These are phyloP conservation scores for Diacarnus erythraeanus DNA, from an alignment of 37 sponge, comb jelly and placozoan species.

Conservation along the genomic window DNA sequence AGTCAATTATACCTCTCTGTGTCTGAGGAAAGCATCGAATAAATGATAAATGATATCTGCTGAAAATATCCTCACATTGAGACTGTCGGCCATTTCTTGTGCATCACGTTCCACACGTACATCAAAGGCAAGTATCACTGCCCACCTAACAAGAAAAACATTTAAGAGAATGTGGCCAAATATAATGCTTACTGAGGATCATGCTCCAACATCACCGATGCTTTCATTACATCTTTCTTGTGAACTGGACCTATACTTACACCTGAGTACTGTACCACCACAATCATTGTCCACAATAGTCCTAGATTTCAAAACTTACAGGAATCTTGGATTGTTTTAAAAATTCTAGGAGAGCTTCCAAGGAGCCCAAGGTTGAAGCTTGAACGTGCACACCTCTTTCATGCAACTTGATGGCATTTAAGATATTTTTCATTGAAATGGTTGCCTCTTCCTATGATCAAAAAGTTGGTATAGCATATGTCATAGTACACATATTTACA, in stretches of 20 bases:
- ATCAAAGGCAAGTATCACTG: slow-evolving; percentile 98
- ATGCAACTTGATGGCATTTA: slow-evolving; percentile 80
- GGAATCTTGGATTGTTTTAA: slow-evolving; percentile 95
- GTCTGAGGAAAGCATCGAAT: slow-evolving; percentile 93
- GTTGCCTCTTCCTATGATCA: slow-evolving; percentile 65
- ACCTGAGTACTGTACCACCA: slow-evolving; percentile 66
- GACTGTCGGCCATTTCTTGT: slow-evolving; percentile 90
- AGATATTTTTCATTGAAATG: slow-evolving; percentile 48
- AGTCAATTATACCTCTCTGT: slow-evolving; percentile 75
- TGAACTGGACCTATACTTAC: slow-evolving; percentile 97
- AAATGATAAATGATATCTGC: slow-evolving; percentile 99
- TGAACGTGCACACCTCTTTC: slow-evolving; percentile 98
- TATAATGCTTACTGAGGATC: slow-evolving; percentile 79
- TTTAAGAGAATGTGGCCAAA: background rate
- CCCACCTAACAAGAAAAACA: slow-evolving; percentile 67
- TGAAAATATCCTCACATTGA: slow-evolving; percentile 91
- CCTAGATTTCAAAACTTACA: slow-evolving; percentile 41
- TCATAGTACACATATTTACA: background rate
- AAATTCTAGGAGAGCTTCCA: slow-evolving; percentile 96
- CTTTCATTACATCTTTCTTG: slow-evolving; percentile 98
- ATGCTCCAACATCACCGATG: slow-evolving; percentile 95
- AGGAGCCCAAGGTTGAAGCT: slow-evolving; percentile 95
- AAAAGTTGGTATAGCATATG: background rate
- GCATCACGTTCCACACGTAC: slow-evolving; percentile 95
- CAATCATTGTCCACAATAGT: background rate